Percentiles rank a stretch among this genome's conserved stretches.
phyloP scores from a whole-genome alignment of 2,113 vertebrate genomes.

The Budorcas taxicolor region DNA sequence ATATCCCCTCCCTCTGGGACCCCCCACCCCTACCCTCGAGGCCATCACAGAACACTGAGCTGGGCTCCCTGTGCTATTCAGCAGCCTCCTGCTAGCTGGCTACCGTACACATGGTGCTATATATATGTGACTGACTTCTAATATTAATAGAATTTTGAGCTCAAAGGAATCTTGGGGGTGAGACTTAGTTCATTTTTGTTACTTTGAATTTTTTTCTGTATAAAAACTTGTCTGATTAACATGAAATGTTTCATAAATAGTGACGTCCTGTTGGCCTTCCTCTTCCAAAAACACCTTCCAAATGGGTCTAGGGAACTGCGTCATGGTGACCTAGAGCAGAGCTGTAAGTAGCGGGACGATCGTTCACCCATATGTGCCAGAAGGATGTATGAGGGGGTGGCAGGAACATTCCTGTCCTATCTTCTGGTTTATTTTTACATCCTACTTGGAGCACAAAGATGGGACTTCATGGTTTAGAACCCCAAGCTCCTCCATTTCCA shows the following conservation, averaged over 20 bases:
- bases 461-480: neutral
- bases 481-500: neutral
- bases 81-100: neutral
- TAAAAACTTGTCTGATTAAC: neutral
- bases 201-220: neutral
- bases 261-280: neutral
- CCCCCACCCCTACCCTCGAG: neutral
- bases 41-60: neutral
- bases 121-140: neutral
- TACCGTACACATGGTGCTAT: neutral
- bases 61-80: neutral
- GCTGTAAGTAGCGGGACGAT: neutral
- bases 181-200: neutral
- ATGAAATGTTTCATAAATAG: neutral
- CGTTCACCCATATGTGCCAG: neutral
- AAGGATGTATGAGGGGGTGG: neutral
- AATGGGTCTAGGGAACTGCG: neutral
- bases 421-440: neutral
- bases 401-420: neutral
- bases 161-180: neutral
- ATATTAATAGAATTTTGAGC: neutral
- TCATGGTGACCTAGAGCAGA: neutral
- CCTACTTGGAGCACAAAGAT: neutral
- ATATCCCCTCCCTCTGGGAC: neutral
- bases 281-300: constrained; percentile 12